These are phyloP conservation scores for Lepidothrix coronata DNA, from an alignment of 2,113 vertebrate genomes.

Conservation along the genomic window DNA sequence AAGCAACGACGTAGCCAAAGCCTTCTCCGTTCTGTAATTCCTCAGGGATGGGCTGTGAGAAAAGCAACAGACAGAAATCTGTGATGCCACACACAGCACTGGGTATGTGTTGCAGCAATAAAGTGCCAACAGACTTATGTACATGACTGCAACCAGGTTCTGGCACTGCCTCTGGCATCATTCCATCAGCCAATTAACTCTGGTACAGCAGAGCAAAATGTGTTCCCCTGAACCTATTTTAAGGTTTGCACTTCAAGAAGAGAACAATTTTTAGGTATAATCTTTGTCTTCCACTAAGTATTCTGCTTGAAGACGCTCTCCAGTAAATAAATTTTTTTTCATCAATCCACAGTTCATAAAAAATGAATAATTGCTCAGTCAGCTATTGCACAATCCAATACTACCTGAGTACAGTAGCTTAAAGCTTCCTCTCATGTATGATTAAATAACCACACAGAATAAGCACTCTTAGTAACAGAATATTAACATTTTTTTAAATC, in stretches of 20 bases:
- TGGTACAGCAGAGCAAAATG: neutral
- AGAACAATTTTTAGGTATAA: neutral
- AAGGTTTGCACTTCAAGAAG: neutral
- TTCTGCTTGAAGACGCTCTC: neutral
- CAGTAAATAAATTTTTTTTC: neutral
- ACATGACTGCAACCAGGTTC: accelerated
- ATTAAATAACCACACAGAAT: neutral
- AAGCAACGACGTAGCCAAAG: conserved; percentile 93
- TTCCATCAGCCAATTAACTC: neutral
- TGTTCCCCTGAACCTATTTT: neutral
- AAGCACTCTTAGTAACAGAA: neutral
- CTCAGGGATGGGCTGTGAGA: conserved; percentile 86
- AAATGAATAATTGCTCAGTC: neutral
- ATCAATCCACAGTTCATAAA: neutral
- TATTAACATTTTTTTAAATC: neutral
- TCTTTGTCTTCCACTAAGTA: neutral
- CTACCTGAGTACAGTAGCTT: neutral
- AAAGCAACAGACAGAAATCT: neutral
- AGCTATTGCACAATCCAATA: neutral
- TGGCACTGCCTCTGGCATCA: neutral
- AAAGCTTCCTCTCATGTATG: neutral
- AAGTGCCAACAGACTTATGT: neutral
- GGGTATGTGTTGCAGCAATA: neutral
- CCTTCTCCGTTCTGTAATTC: conserved; percentile 94
- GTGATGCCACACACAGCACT: neutral